phyloP scores from a whole-genome alignment of 2,113 vertebrate genomes.

The Erythrolamprus reginae region DNA sequence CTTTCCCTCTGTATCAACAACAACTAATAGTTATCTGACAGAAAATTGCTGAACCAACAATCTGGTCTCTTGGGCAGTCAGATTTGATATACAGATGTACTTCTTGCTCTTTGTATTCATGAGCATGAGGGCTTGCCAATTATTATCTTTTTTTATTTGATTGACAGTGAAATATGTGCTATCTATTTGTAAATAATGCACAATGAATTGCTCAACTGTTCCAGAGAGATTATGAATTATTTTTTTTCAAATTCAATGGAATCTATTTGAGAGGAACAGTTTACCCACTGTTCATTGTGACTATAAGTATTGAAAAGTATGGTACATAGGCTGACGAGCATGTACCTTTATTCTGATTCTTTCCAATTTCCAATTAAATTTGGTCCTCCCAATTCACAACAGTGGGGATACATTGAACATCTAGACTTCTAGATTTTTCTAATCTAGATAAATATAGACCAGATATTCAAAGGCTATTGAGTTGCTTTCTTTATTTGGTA shows the following conservation, averaged over 20 bases:
- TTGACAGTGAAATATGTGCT: conserved; percentile 21
- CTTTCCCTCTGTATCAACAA: conserved; percentile 39
- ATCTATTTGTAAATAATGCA: conserved; percentile 27
- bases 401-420: neutral
- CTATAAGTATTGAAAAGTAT: neutral
- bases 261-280: neutral
- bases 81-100: conserved; percentile 17
- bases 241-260: conserved; percentile 19
- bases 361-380: neutral
- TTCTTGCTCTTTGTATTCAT: conserved; percentile 21
- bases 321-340: neutral
- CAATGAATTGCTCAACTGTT: neutral
- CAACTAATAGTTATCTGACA: conserved; percentile 37
- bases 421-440: neutral
- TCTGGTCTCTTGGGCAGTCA: conserved; percentile 29
- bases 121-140: neutral
- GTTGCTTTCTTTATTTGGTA: neutral
- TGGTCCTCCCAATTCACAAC: neutral
- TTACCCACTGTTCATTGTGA: neutral
- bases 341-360: neutral
- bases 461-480: neutral
- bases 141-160: conserved; percentile 32
- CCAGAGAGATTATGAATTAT: conserved; percentile 1
- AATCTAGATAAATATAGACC: neutral
- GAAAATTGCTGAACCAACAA: conserved; percentile 38